These are phyloP conservation scores for Drusus annulatus DNA, from an alignment of 1,140 invertebrate species.

Conservation along the genomic window DNA sequence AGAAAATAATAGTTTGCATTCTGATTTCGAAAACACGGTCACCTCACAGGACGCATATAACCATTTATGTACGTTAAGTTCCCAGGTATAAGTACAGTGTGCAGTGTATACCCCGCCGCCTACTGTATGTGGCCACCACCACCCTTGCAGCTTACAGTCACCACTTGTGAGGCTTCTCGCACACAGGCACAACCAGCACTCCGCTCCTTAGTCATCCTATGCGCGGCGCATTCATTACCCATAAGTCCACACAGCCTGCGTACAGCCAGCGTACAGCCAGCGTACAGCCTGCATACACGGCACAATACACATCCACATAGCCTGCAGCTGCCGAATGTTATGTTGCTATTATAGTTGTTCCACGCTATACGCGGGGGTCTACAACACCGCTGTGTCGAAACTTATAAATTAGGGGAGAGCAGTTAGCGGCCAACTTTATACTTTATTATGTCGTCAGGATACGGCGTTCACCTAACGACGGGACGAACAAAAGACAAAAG, in stretches of 20 bases:
- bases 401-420: not conserved
- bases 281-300: too few species aligned
- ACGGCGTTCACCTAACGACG: not conserved
- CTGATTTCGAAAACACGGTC: not conserved
- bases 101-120: not conserved
- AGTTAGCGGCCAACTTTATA: not conserved
- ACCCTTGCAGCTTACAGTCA: not conserved
- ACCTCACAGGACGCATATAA: slow-evolving; percentile 10
- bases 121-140: not conserved
- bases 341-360: too few species aligned
- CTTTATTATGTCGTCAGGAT: slow-evolving; percentile 28
- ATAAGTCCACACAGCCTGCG: too few species aligned
- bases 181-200: not conserved
- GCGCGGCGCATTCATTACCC: not conserved
- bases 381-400: too few species aligned
- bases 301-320: too few species aligned
- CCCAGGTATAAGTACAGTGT: slow-evolving; percentile 20
- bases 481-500: slow-evolving; percentile 10
- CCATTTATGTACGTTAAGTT: slow-evolving; percentile 18
- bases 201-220: not conserved
- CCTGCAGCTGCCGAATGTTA: slow-evolving; percentile 15
- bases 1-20: too few species aligned
- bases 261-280: not conserved
- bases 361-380: too few species aligned
- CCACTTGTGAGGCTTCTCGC: not conserved